Base-by-base conservation (phyloP, 2,888 invertebrate species). In the Belgica antarctica region DNA sequence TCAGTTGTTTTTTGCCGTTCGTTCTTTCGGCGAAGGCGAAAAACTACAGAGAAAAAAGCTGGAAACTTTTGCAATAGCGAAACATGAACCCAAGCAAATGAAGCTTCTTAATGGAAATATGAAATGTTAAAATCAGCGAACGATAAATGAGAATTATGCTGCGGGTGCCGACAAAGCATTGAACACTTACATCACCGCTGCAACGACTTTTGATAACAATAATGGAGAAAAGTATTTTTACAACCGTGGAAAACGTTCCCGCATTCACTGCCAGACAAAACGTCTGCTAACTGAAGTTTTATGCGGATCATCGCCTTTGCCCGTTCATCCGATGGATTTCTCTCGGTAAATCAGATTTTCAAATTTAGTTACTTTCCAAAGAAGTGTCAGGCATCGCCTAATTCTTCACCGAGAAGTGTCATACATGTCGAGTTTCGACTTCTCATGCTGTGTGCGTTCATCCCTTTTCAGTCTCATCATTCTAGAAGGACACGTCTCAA, bases 101-200 rank as follows among this genome's bases (percentile, higher is more conserved):
- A 52, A 52, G 52, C 52, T 22, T 27, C 27, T 3, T 7, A 27
- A 27, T 25, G 25, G 25, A 59, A 59, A 59, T 27, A 24, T 46
- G 34, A 68, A 57, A 68, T 47, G 52, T 68, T 25, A 52, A 68
- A 52, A 68, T 68, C 57, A 68, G 68, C 57, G 31, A 68, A 68
- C 52, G 52, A 68, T 46, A 65, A 65, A 65, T 47, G 47, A 47
- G 15, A 46, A 65, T 47, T 15, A 34, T 22, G 68, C 68, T 27
- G 25, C 34, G 22, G 34, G 52, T 22, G 57, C 68, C 68, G 68
- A 57, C 68, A 68, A 62, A 62, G 59, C 12, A 15, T 34, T 17
- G 59, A 59, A 59, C 1, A 1, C 25, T 59, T 59, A 59, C 59
- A 59, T 59, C 59, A 59, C n/a, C 59, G n/a, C n/a, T 24, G 27